phyloP scores from a whole-genome alignment of 2,797 vertebrate genomes.

The Spinibarbus caldwelli region DNA sequence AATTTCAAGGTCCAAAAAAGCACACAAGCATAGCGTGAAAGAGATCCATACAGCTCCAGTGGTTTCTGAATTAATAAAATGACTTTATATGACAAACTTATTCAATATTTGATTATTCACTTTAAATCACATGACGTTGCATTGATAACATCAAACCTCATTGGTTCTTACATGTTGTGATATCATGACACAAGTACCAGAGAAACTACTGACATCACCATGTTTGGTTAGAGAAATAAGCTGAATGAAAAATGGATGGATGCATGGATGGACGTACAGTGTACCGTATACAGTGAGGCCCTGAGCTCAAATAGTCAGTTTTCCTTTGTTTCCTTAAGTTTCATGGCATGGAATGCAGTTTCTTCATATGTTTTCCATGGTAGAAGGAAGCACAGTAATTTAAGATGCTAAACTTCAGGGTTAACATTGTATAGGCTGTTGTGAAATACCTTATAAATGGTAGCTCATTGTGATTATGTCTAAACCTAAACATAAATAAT shows the following conservation, averaged over 20 bases:
- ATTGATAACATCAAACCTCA: neutral
- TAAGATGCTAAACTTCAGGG: neutral
- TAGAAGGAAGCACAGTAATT: neutral
- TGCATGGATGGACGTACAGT: neutral
- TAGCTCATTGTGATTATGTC: neutral
- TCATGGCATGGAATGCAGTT: neutral
- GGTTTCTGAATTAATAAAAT: neutral
- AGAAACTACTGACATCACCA: neutral
- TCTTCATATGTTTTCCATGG: too few relatives aligned
- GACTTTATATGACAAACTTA: neutral
- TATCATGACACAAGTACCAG: neutral
- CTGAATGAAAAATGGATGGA: neutral
- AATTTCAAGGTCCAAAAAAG: neutral
- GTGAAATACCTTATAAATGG: neutral
- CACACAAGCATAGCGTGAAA: neutral
- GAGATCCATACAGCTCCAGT: neutral
- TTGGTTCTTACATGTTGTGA: neutral
- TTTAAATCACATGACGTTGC: neutral
- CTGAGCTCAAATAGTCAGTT: neutral
- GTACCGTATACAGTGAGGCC: neutral
- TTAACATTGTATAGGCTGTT: neutral
- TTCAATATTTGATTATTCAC: neutral
- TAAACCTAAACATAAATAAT: neutral
- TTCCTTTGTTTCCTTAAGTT: neutral
- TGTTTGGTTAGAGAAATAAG: neutral